Evolutionary conservation across 2,113 vertebrate genomes (phyloP).

Genomic region (Sorex fumeus): DNA sequence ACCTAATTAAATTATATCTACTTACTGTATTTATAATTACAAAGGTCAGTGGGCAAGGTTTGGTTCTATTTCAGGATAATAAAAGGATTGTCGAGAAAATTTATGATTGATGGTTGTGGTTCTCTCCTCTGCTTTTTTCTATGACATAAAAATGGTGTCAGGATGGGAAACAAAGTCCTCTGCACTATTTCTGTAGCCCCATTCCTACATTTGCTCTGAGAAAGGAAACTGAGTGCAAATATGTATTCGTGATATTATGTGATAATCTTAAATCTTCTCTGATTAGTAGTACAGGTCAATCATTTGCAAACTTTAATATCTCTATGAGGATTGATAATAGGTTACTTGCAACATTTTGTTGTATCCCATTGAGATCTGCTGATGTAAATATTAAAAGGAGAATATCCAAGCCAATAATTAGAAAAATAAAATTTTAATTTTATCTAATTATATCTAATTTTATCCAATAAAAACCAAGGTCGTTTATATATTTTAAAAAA

Average conservation of each 20-base stretch:
- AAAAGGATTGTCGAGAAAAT: conserved; percentile 54
- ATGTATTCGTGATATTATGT: neutral
- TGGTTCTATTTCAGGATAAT: conserved; percentile 17
- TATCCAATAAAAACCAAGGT: no score
- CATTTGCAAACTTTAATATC: conserved; percentile 53
- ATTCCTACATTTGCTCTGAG: conserved; percentile 7
- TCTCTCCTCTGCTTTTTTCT: neutral
- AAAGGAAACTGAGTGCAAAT: conserved; percentile 39
- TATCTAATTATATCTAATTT: no score
- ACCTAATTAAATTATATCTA: conserved; percentile 42
- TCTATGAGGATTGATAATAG: neutral
- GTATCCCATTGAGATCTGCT: conserved; percentile 34
- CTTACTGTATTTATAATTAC: conserved; percentile 22
- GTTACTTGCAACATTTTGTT: conserved; percentile 38
- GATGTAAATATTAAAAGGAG: conserved; percentile 60
- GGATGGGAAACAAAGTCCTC: neutral
- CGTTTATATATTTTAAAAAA: no score
- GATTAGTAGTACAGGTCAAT: neutral
- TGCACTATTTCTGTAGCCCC: neutral
- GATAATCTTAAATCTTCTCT: conserved; percentile 47
- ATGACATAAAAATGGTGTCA: neutral
- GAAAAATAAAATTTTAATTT: no score
- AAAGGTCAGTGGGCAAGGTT: conserved; percentile 2
- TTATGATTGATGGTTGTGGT: neutral
- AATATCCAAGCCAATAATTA: conserved; percentile 70